A percentile compares a stretch with the other conserved stretches of the same genome.
Conservation (phyloP, 2,113 vertebrate species). For the Cyprichromis sp. region DNA sequence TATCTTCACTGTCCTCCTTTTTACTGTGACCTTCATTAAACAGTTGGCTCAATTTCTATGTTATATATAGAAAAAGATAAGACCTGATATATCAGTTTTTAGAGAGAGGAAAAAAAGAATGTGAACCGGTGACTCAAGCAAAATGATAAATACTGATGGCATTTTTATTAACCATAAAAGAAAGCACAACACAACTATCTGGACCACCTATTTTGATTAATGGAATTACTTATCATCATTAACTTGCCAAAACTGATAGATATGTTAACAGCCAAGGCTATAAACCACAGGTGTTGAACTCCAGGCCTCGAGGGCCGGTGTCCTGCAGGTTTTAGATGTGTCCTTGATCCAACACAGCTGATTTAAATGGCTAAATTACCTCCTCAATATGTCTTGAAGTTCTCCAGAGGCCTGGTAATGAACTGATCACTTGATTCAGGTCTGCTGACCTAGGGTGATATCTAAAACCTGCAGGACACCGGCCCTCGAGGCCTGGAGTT, state of each 20-base stretch:
- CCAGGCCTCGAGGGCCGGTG: too few relatives aligned
- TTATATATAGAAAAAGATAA: slow-evolving; percentile 22
- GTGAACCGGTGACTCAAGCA: neutral
- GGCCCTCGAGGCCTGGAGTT: too few relatives aligned
- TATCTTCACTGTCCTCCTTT: slow-evolving; percentile 35
- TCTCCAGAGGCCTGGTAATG: too few relatives aligned
- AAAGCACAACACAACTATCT: neutral
- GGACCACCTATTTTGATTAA: neutral
- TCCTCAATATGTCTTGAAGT: too few relatives aligned
- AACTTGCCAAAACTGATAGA: neutral
- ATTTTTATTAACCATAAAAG: neutral
- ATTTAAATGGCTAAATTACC: too few relatives aligned
- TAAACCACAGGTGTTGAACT: neutral
- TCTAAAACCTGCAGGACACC: too few relatives aligned
- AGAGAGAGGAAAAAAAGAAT: neutral
- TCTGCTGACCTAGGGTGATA: too few relatives aligned
- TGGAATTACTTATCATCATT: neutral
- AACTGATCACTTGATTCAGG: too few relatives aligned
- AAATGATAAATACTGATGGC: neutral
- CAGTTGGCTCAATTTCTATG: slow-evolving; percentile 16
- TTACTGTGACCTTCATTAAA: slow-evolving; percentile 64
- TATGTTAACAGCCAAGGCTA: neutral
- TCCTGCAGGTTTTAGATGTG: too few relatives aligned
- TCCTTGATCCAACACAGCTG: too few relatives aligned
- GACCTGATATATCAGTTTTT: neutral